Base-by-base conservation (phyloP, 2,888 invertebrate species). In the Drosophila emarginata region DNA sequence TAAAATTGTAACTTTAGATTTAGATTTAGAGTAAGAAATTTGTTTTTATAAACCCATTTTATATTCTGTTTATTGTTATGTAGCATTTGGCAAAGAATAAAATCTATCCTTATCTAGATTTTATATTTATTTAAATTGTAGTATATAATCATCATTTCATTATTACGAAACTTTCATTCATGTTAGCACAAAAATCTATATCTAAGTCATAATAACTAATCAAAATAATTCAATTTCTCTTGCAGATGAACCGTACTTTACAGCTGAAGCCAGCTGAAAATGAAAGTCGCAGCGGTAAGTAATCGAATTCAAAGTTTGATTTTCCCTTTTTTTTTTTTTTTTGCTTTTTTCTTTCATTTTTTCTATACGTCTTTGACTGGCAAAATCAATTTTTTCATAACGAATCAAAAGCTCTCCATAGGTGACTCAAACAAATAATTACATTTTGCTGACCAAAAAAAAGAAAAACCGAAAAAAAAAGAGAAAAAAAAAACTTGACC, bases 221-320 rank as follows among this genome's bases (percentile, higher is more conserved):
- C 65, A 45, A 40, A 12, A 36, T 37, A 32, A 52, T 56, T 39
- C 32, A 7, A 4, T 57, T 45, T 52, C 5, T 37, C 28, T 96
- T 97, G 57, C 96, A 99, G 99, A 99, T 99, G 99, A 99, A 98
- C 96, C 97, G 99, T 94, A 98, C 99, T 94, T 98, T 99, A 95
- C 98, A 99, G 95, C 98, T 99, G 95, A 99, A 99, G 94, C 98
- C 98, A 94, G 98, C 98, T 94, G 99, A 99, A 94, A 98, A 97
- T 94, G 98, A 99, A 94, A 98, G 97, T 94, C 96, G 98, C 95
- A 96, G 97, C 96, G 98, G 97, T 97, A 94, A 95, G 94, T 93
- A 77, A 73, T 73, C 66, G 76, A 76, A 56, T 66, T 74, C 61
- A 71, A 57, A 64, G 23, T 14, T 23, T 71, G 23, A 18, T 56